Evolutionary conservation across 1,140 invertebrate species (phyloP), one percentile per base, ranked within the genome.

Genomic region (Acromyrmex heyeri): DNA sequence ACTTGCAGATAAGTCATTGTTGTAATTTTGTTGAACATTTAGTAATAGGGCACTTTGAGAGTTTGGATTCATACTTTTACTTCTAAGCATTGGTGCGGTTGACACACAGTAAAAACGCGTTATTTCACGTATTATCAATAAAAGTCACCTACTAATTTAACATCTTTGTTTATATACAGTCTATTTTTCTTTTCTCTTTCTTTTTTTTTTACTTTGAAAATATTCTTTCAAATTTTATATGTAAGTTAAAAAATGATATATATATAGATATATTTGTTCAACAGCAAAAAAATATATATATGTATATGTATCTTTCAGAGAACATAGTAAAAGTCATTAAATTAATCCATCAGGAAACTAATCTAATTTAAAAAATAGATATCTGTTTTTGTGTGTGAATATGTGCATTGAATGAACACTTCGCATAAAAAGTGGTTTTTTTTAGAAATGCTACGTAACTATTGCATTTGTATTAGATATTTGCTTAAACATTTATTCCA

Each of bases 1-100:
- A 89, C 89, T 93, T 94, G 72, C 88, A 92, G 90, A 92, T 92
- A 93, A 92, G 89, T 87, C 86, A 92, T 90, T 91, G 92, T 75
- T 91, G 77, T 91, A 88, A 76, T 87, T 91, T 90, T 91, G 86
- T 92, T 93, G 88, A 94, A 95, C 93, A 94, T 93, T 91, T 67
- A 95, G 91, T 92, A 94, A 75, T 93, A 94, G 93, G 94, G 94
- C 93, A 95, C 94, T 95, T 95, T 61, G 87, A 93, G 93, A 93
- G 93, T 82, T 85, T 91, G 88, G 90, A 24, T 90, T 87, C 62
- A 61, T 86, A 87, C 77, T 88, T 88, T 91, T 87, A 89, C 61
- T 70, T 85, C 76, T 89, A 90, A 70, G 87, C 86, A 73, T 90
- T 88, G 78, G 89, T 90, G 90, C 90, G 86, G 61, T 90, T 73